These are phyloP conservation scores for Rhabdomys pumilio DNA, from an alignment of 2,797 vertebrate species.

Conservation along the genomic window DNA sequence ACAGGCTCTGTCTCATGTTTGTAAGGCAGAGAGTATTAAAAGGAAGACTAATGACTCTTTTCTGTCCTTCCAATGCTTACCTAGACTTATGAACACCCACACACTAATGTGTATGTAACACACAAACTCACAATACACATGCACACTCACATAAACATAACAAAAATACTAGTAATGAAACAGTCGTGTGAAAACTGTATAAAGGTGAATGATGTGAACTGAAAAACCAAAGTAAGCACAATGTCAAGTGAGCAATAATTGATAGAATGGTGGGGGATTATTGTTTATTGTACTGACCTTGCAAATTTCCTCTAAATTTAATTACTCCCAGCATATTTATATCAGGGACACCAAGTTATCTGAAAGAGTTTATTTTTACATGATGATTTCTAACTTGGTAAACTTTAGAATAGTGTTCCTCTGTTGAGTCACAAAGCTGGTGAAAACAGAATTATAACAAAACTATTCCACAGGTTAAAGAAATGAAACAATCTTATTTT, in stretches of 20 bases:
- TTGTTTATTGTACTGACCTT: neutral
- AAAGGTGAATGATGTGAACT: no score
- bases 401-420: neutral
- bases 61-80: neutral
- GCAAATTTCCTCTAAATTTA: neutral
- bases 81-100: no score
- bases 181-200: neutral
- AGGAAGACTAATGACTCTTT: neutral
- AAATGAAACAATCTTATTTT: neutral
- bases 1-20: neutral
- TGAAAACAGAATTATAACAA: neutral
- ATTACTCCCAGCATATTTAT: neutral
- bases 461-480: neutral
- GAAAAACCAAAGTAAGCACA: neutral
- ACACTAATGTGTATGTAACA: neutral
- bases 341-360: neutral
- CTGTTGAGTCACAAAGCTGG: neutral
- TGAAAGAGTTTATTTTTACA: neutral
- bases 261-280: neutral
- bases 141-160: neutral
- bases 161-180: neutral
- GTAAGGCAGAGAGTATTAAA: neutral
- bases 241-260: neutral
- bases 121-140: neutral
- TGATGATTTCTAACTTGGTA: neutral